Evolutionary conservation across 1,140 invertebrate genomes (phyloP).

Genomic region (Lepidostoma basale): DNA sequence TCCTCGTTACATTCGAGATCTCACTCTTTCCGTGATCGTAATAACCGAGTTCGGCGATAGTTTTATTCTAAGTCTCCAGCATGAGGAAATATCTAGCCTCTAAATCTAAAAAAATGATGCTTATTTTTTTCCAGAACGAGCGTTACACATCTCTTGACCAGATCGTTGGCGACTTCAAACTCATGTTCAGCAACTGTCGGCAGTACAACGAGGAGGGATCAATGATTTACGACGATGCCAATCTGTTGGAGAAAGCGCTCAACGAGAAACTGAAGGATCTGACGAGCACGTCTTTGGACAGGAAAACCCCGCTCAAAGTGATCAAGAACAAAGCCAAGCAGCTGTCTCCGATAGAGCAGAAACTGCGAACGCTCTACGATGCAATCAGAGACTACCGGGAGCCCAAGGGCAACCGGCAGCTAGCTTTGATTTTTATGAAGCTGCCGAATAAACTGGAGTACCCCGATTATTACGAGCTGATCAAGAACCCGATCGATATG

Average conservation of each 20-base stretch:
- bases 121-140: slow-evolving; percentile 55
- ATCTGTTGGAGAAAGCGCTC: slow-evolving; percentile 82
- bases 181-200: slow-evolving; percentile 96
- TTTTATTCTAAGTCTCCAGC: too few species aligned
- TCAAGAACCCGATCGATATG: slow-evolving; percentile 97
- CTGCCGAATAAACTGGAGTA: slow-evolving; percentile 94
- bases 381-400: slow-evolving; percentile 89
- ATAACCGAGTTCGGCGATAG: too few species aligned
- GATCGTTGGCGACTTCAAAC: slow-evolving; percentile 68
- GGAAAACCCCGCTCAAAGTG: slow-evolving; percentile 49
- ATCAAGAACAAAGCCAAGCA: slow-evolving; percentile 48
- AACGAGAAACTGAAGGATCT: slow-evolving; percentile 84
- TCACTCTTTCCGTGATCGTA: too few species aligned
- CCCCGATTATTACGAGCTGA: slow-evolving; percentile 97
- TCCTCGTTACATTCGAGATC: too few species aligned
- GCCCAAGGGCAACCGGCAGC: slow-evolving; percentile 78
- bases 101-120: too few species aligned
- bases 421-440: slow-evolving; percentile 93
- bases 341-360: slow-evolving; percentile 69
- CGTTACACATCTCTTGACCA: slow-evolving; percentile 67
- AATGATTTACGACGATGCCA: slow-evolving; percentile 93
- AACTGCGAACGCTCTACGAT: slow-evolving; percentile 87
- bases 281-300: slow-evolving; percentile 49
- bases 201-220: slow-evolving; percentile 97
- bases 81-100: too few species aligned